Evolutionary conservation across 2,888 invertebrate genomes (phyloP).

Genomic region (Euzophera pinguis): DNA sequence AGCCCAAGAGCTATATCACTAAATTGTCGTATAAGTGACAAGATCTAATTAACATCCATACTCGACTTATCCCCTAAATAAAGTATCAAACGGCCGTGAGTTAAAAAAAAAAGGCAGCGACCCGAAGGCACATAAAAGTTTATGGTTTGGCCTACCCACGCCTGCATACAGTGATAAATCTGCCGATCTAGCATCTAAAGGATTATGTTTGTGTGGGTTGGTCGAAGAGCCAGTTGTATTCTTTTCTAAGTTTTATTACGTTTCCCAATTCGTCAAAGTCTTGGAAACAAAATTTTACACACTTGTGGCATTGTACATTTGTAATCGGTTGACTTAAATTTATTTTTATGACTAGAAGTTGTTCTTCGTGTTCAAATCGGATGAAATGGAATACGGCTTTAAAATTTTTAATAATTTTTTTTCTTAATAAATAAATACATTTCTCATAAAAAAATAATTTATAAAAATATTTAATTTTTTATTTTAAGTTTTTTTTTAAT

Average conservation of each 20-base stretch:
- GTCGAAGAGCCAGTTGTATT: neutral
- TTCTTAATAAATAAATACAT: too few relatives aligned
- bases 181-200: neutral
- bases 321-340: too few relatives aligned
- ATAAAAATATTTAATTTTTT: too few relatives aligned
- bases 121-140: neutral
- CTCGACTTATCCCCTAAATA: slow-evolving; percentile 25
- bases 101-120: slow-evolving; percentile 8
- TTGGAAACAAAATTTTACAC: too few relatives aligned
- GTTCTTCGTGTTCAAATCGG: too few relatives aligned
- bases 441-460: too few relatives aligned
- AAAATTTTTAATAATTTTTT: too few relatives aligned
- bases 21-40: slow-evolving; percentile 1
- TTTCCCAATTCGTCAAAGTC: too few relatives aligned
- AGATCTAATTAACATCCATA: slow-evolving; percentile 16
- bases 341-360: too few relatives aligned
- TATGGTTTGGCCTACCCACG: slow-evolving; percentile 1
- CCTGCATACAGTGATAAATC: slow-evolving; percentile 4
- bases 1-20: slow-evolving; percentile 3
- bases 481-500: too few relatives aligned
- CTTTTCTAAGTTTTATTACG: neutral
- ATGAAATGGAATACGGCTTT: too few relatives aligned
- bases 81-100: slow-evolving; percentile 13
- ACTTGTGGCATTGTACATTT: too few relatives aligned
- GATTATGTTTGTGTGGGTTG: slow-evolving; percentile 1